A percentile compares a stretch with the other conserved stretches of the same genome.
Evolutionary conservation across 2,113 vertebrate species (phyloP).

Genomic region (Pachypanchax playfairii): DNA sequence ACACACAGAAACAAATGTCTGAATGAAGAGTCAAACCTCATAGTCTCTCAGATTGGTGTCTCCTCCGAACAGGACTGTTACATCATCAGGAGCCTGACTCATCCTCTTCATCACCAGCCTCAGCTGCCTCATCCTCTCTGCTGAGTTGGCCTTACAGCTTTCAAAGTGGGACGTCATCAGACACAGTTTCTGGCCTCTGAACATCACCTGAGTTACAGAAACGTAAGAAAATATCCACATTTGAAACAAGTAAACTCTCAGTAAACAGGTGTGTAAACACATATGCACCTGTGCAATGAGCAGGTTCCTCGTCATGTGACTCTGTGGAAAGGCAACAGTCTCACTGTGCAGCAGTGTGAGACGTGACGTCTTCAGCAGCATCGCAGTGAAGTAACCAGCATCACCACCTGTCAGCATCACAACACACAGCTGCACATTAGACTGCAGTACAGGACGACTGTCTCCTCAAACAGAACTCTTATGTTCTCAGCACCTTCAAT

Average conservation of each 20-base stretch:
- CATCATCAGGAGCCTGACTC: slow-evolving; percentile 71
- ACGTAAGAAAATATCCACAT: not conserved
- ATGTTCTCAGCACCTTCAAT: not conserved
- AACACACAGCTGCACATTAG: not conserved
- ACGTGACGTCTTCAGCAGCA: slow-evolving; percentile 89
- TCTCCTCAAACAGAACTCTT: not conserved
- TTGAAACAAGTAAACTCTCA: too few species aligned
- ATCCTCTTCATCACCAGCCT: slow-evolving; percentile 80
- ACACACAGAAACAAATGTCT: not conserved
- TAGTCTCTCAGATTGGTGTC: slow-evolving; percentile 90
- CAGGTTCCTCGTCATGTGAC: slow-evolving; percentile 89
- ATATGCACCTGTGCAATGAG: slow-evolving; percentile 80
- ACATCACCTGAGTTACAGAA: slow-evolving; percentile 74
- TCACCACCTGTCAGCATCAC: slow-evolving; percentile 72
- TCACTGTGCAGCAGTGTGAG: slow-evolving; percentile 83
- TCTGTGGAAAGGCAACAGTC: slow-evolving; percentile 81
- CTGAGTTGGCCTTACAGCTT: slow-evolving; percentile 84
- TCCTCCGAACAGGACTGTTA: slow-evolving; percentile 89
- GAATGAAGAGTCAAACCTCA: slow-evolving; percentile 76
- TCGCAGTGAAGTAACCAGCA: slow-evolving; percentile 85
- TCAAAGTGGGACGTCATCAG: slow-evolving; percentile 94
- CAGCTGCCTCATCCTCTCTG: slow-evolving; percentile 85
- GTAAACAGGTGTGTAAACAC: not conserved
- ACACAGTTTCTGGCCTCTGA: slow-evolving; percentile 83
- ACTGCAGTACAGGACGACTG: not conserved